Conservation (phyloP, 2,888 invertebrate species). For the Chaetogeoica ovagalla region DNA sequence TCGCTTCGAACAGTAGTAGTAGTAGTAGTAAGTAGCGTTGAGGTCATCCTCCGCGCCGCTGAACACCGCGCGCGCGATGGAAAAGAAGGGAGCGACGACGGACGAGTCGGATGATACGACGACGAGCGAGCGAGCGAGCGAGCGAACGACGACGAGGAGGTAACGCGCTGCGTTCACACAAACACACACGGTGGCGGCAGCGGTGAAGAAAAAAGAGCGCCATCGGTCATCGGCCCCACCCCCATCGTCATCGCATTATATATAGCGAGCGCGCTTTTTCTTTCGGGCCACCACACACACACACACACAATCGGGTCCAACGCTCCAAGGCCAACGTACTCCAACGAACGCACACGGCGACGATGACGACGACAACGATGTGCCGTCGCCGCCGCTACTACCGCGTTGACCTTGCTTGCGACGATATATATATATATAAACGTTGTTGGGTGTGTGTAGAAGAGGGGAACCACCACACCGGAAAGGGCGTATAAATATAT, state of each 20-base stretch:
- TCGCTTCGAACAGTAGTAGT: slow-evolving; percentile 20
- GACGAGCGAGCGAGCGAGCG: background rate
- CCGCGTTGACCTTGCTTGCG: slow-evolving; percentile 45
- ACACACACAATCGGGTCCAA: slow-evolving; percentile 22
- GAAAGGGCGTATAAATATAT: slow-evolving; percentile 24
- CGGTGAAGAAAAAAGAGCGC: slow-evolving; percentile 39
- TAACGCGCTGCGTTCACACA: no score
- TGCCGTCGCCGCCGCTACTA: slow-evolving; percentile 39
- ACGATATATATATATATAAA: background rate
- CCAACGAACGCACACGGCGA: slow-evolving; percentile 11
- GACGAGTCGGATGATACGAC: background rate
- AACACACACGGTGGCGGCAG: background rate
- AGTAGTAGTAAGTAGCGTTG: no score
- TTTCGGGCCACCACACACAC: slow-evolving; percentile 38
- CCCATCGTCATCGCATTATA: slow-evolving; percentile 14
- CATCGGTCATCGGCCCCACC: slow-evolving; percentile 53
- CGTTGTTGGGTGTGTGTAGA: slow-evolving; percentile 5
- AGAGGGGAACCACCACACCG: slow-evolving; percentile 33
- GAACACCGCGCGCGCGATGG: background rate
- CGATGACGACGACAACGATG: slow-evolving; percentile 6
- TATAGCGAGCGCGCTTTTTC: slow-evolving; percentile 41
- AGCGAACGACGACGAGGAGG: background rate
- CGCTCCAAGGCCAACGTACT: slow-evolving; percentile 52
- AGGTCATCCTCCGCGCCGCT: slow-evolving; percentile 37
- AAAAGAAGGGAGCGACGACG: slow-evolving; percentile 3